Conservation (phyloP, 2,888 invertebrate genomes). For the Glomeris marginata region DNA sequence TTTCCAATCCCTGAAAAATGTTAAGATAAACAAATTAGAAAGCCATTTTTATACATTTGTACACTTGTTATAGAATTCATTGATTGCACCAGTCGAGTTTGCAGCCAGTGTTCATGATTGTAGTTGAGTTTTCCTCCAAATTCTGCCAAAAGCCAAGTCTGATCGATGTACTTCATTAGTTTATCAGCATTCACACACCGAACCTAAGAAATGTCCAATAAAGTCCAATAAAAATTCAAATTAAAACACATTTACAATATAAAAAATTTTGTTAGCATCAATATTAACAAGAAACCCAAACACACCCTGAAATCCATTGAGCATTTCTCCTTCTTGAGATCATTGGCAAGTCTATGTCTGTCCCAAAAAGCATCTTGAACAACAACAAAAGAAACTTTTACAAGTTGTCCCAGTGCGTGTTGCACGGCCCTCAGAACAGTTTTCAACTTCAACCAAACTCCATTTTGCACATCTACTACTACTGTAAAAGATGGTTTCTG, state of each 20-base stretch:
- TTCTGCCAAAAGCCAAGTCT: constrained; percentile 51
- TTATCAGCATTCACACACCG: constrained; percentile 51
- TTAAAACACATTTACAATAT: constrained; percentile 1
- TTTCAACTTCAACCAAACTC: neutral
- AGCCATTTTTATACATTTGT: too few species aligned
- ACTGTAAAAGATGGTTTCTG: neutral
- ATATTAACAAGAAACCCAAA: neutral
- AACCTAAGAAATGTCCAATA: constrained; percentile 37
- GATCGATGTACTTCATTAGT: constrained; percentile 50
- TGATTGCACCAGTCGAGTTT: constrained; percentile 50
- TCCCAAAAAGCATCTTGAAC: neutral
- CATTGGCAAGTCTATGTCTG: neutral
- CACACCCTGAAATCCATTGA: neutral
- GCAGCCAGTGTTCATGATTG: constrained; percentile 57
- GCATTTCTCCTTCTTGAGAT: too few species aligned
- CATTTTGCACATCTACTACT: constrained; percentile 9
- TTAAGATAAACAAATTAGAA: neutral
- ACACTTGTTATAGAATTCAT: too few species aligned
- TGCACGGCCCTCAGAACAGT: constrained; percentile 9
- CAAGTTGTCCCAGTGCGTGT: neutral
- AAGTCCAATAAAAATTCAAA: neutral
- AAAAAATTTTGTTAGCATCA: neutral
- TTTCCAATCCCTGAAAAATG: constrained; percentile 45
- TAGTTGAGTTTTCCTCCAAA: constrained; percentile 55
- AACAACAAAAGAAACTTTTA: neutral